A percentile compares a stretch with the other conserved stretches of the same genome.
Evolutionary conservation across 1,140 invertebrate species (phyloP).

Genomic region (Lepeophtheirus salmonis): DNA sequence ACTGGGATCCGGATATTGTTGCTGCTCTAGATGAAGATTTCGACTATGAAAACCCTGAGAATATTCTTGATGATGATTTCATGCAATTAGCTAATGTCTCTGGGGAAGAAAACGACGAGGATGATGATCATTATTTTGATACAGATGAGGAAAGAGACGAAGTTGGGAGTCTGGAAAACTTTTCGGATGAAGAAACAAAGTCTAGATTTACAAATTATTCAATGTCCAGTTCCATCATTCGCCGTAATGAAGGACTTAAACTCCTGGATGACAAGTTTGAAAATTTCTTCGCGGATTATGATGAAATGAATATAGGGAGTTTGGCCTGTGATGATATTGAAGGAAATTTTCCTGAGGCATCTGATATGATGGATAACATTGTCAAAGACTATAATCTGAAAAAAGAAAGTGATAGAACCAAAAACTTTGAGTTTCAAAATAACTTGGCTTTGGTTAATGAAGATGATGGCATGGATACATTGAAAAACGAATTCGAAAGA

Average conservation of each 20-base stretch:
- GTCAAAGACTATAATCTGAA: slow-evolving; percentile 37
- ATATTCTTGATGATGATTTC: background rate
- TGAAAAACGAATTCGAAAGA: slow-evolving; percentile 39
- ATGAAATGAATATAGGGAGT: slow-evolving; percentile 71
- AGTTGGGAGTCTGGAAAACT: slow-evolving; percentile 15
- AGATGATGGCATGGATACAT: slow-evolving; percentile 37
- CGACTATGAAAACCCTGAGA: slow-evolving; percentile 28
- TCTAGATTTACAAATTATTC: slow-evolving; percentile 82
- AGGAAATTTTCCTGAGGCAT: slow-evolving; percentile 45
- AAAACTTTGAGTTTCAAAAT: slow-evolving; percentile 18
- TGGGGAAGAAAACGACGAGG: slow-evolving; percentile 20
- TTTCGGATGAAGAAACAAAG: slow-evolving; percentile 51
- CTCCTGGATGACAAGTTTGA: slow-evolving; percentile 80
- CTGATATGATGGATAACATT: slow-evolving; percentile 40
- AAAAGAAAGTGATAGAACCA: slow-evolving; percentile 21
- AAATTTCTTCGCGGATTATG: slow-evolving; percentile 64
- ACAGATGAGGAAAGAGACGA: slow-evolving; percentile 29
- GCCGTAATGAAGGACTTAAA: slow-evolving; percentile 58
- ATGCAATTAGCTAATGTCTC: slow-evolving; percentile 21
- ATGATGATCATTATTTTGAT: slow-evolving; percentile 24
- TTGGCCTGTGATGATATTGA: slow-evolving; percentile 75
- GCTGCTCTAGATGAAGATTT: slow-evolving; percentile 84
- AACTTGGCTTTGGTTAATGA: slow-evolving; percentile 27
- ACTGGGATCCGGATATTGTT: slow-evolving; percentile 80
- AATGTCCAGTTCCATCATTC: slow-evolving; percentile 74